phyloP scores from a whole-genome alignment of 2,888 invertebrate species.

The Megastigmus dorsalis region DNA sequence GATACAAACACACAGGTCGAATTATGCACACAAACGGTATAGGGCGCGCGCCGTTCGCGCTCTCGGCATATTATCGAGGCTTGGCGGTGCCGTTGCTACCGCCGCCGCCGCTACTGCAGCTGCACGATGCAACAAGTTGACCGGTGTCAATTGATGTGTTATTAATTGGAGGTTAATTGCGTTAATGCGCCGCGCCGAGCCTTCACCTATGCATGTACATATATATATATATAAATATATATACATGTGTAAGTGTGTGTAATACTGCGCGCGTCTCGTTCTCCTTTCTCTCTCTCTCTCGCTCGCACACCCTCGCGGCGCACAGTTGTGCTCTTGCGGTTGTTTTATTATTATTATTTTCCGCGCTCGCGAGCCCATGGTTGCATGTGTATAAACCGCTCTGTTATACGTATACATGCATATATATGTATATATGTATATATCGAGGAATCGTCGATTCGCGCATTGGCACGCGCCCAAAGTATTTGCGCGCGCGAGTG shows the following conservation, averaged over 20 bases:
- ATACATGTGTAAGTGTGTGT: too few relatives aligned
- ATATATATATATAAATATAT: too few relatives aligned
- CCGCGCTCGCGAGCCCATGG: too few relatives aligned
- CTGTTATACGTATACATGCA: constrained; percentile 58
- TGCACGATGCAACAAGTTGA: constrained; percentile 72
- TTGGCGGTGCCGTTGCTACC: constrained; percentile 30
- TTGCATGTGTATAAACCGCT: not conserved
- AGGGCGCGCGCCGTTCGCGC: constrained; percentile 29
- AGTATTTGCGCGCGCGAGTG: constrained; percentile 18
- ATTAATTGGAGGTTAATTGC: constrained; percentile 74
- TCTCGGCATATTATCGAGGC: constrained; percentile 46
- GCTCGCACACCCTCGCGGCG: not conserved
- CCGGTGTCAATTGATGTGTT: constrained; percentile 74
- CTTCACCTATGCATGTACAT: constrained; percentile 25
- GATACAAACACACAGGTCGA: constrained; percentile 51
- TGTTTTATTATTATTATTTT: constrained; percentile 69
- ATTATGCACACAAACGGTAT: constrained; percentile 59
- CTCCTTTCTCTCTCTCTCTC: not conserved
- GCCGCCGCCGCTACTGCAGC: constrained; percentile 59
- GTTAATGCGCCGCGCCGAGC: constrained; percentile 68
- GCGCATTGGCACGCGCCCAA: constrained; percentile 70
- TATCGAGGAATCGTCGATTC: too few relatives aligned
- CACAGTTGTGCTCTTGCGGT: constrained; percentile 58
- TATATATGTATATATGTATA: constrained; percentile 63
- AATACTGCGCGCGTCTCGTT: constrained; percentile 14